Base-by-base conservation (phyloP, 2,113 vertebrate genomes). In the Madoqua kirkii region DNA sequence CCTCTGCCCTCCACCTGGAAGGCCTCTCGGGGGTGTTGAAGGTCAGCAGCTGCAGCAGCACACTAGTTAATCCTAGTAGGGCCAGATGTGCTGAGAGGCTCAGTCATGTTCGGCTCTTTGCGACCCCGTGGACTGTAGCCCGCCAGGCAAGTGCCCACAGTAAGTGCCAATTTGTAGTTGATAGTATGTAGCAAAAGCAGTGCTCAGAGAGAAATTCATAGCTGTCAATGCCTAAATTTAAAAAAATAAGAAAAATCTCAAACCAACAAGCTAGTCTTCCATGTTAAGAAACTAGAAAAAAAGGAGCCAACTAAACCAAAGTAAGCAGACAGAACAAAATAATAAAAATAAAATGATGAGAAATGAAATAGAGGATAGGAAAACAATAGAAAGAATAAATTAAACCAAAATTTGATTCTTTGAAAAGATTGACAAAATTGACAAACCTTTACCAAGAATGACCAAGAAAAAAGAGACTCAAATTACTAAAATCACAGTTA, bases 11-110 rank as follows among this genome's bases (percentile, higher is more conserved):
- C 71, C 71, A 27, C 12, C 71, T 14, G 11, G 11, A 27, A 76
- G 11, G 5, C 36, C 71, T 27, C 12, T 43, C 12, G 13, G 23
- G 5, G 71, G 12, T 76, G 21, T 7, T 25, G 40, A 27, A 76
- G 23, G 23, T 15, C 71, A 27, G 40, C 23, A 43, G 40, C 71
- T 27, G 71, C 12, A 7, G 71, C 71, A 14, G 36, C 21, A 27
- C 23, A 1, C 0, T 3, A 7, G 23, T 6, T 7, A 27, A 76
- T 25, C 40, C 23, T 43, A 7, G 40, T 0, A 14, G 71, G 17
- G 71, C 6, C 2, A 43, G 71, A 43, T 12, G 17, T 71, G 67
- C 4, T 6, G 40, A 12, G n/a, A 6, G 19, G 67, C n/a, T 23
- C n/a, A 2, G 67, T 12, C n/a, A 0, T 40, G n/a, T 40, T 71